phyloP scores from a whole-genome alignment of 2,888 invertebrate species.

The Agelastica alni region DNA sequence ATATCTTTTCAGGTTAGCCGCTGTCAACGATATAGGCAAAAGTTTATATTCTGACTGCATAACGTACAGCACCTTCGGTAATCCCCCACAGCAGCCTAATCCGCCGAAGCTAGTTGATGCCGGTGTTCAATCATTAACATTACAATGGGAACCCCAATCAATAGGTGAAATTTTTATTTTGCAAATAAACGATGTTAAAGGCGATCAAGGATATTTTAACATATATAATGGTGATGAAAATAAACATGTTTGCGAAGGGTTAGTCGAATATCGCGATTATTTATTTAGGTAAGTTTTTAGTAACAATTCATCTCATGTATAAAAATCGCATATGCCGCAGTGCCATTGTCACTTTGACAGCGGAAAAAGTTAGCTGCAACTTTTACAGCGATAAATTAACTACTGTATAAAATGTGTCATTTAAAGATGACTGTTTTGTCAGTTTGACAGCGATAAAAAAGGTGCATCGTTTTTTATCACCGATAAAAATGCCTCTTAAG shows the following conservation, averaged over 20 bases:
- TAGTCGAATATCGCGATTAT: conserved; percentile 19
- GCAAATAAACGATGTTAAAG: conserved; percentile 70
- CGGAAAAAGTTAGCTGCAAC: too few relatives aligned
- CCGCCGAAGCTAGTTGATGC: conserved; percentile 73
- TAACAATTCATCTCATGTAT: too few relatives aligned
- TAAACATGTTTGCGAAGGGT: conserved; percentile 15
- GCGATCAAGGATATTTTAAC: conserved; percentile 57
- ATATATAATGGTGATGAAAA: conserved; percentile 77
- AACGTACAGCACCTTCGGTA: conserved; percentile 75
- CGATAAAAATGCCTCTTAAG: too few relatives aligned
- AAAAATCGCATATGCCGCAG: too few relatives aligned
- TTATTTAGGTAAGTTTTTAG: conserved; percentile 19
- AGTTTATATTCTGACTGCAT: conserved; percentile 73
- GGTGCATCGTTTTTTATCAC: too few relatives aligned
- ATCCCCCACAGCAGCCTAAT: conserved; percentile 77
- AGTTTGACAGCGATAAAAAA: too few relatives aligned
- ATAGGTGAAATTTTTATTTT: conserved; percentile 81
- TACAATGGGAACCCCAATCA: conserved; percentile 76
- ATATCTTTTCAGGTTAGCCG: conserved; percentile 79
- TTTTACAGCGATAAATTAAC: too few relatives aligned
- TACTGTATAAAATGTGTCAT: too few relatives aligned
- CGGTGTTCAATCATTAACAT: conserved; percentile 65
- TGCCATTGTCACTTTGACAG: too few relatives aligned
- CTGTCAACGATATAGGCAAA: conserved; percentile 79
- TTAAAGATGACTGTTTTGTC: too few relatives aligned